Evolutionary conservation across 2,888 invertebrate species (phyloP).

Genomic region (Galerucella nymphaeae): DNA sequence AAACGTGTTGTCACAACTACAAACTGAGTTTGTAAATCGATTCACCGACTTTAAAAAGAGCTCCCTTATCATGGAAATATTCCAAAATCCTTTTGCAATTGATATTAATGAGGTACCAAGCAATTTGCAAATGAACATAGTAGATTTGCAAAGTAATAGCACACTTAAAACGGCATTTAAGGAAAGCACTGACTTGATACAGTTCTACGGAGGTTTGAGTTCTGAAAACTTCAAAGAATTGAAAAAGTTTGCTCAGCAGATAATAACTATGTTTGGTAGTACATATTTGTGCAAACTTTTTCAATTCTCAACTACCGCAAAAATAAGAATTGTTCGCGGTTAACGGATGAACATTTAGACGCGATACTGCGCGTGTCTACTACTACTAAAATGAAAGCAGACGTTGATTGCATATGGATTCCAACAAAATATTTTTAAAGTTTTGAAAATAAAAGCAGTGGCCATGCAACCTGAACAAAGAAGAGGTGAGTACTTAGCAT

Average conservation of each 20-base stretch:
- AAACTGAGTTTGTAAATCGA: conserved; percentile 8
- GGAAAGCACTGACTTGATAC: no score
- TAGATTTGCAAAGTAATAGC: no score
- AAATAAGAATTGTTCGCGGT: no score
- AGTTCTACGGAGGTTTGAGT: not conserved
- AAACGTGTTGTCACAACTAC: conserved; percentile 11
- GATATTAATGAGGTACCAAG: conserved; percentile 5
- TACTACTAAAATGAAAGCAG: no score
- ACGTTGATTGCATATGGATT: not conserved
- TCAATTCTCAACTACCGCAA: not conserved
- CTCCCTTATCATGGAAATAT: not conserved
- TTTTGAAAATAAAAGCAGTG: not conserved
- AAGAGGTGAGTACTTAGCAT: not conserved
- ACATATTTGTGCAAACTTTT: not conserved
- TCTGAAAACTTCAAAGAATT: conserved; percentile 2
- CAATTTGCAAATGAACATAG: not conserved
- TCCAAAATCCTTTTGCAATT: not conserved
- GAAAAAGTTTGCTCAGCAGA: conserved; percentile 3
- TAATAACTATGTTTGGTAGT: conserved; percentile 7
- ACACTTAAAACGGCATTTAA: no score
- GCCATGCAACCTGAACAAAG: not conserved
- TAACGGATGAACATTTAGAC: no score
- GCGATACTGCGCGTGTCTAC: no score
- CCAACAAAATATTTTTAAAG: not conserved
- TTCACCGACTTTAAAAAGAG: conserved; percentile 12